These are phyloP conservation scores for Nephrotoma flavescens DNA, from an alignment of 2,888 invertebrate species.

Conservation along the genomic window DNA sequence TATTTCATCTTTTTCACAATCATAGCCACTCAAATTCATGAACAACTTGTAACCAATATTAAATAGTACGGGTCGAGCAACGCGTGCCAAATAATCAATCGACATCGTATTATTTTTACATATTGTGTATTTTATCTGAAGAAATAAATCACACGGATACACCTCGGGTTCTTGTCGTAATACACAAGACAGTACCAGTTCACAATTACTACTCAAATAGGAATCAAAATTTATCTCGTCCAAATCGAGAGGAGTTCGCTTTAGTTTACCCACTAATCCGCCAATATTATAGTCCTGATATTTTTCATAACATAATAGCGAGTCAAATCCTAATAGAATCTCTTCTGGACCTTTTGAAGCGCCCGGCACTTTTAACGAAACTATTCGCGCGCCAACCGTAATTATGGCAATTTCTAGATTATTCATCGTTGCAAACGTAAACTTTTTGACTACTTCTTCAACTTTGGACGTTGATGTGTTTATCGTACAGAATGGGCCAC, in stretches of 20 bases:
- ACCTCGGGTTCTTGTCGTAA: not conserved
- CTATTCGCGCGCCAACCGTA: constrained; percentile 1
- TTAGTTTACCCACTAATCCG: not conserved
- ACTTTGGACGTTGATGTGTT: not conserved
- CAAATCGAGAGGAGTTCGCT: not conserved
- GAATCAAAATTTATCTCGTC: constrained; percentile 5
- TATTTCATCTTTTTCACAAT: not conserved
- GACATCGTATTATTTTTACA: not conserved
- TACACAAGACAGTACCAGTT: not conserved
- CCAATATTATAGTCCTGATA: not conserved
- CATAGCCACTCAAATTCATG: constrained; percentile 7
- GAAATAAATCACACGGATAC: constrained; percentile 2
- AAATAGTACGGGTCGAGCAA: not conserved
- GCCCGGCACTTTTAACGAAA: not conserved
- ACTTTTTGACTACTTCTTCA: not conserved
- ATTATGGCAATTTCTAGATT: not conserved
- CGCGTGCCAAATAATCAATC: not conserved
- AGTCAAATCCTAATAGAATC: not conserved
- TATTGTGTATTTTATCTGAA: not conserved
- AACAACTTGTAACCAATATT: not conserved
- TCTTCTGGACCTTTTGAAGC: not conserved
- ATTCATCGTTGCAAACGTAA: not conserved
- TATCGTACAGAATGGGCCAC: not conserved
- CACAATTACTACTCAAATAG: not conserved
- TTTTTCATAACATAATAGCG: not conserved